phyloP scores from a whole-genome alignment of 2,113 vertebrate genomes.

The Nestor notabilis region DNA sequence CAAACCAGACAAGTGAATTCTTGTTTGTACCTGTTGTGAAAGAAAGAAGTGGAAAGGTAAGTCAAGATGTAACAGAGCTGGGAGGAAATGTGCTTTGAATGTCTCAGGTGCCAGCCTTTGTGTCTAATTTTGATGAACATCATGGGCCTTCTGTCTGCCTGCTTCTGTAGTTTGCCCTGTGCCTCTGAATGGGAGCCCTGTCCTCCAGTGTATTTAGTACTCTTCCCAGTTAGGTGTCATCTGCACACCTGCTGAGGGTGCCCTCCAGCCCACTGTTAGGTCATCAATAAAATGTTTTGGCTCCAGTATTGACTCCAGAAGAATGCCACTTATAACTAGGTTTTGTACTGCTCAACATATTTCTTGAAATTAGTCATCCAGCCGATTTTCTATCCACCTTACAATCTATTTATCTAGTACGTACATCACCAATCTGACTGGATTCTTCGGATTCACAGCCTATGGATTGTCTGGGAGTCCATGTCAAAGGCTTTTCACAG shows the following conservation, averaged over 20 bases:
- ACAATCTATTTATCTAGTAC: neutral
- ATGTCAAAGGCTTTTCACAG: neutral
- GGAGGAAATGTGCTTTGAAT: neutral
- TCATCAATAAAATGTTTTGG: neutral
- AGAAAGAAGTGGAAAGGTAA: neutral
- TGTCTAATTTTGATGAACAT: neutral
- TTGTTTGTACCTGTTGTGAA: neutral
- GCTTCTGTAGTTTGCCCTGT: neutral
- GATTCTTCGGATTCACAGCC: too few relatives aligned
- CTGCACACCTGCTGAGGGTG: neutral
- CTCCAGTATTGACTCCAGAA: fast-evolving
- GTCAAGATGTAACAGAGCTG: neutral
- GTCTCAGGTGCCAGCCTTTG: neutral
- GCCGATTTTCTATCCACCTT: neutral
- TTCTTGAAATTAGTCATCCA: neutral
- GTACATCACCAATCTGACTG: neutral
- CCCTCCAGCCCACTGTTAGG: neutral
- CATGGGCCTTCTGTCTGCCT: neutral
- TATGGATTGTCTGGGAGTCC: neutral
- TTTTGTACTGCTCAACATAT: neutral
- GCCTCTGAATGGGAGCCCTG: neutral
- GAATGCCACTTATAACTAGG: neutral
- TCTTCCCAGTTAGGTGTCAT: neutral
- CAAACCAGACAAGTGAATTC: neutral
- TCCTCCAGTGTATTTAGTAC: neutral